Base-by-base conservation (phyloP, 1,140 invertebrate genomes). In the Oscheius sp. region DNA sequence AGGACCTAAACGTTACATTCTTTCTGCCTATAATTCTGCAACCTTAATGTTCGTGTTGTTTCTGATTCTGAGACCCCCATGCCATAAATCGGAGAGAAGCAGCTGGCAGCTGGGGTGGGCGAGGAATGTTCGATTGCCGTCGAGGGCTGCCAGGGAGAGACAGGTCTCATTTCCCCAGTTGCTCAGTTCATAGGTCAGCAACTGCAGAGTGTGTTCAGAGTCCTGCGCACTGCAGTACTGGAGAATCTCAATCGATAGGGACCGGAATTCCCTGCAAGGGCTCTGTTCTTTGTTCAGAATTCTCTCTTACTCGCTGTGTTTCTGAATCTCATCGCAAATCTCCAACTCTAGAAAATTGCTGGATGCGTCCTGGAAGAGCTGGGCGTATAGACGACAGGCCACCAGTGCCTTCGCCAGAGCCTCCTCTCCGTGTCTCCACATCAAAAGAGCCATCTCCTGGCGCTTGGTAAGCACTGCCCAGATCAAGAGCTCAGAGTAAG, bases 111-210 rank as follows among this genome's bases (percentile, higher is more conserved):
- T 94, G 89, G 94, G 92, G 87, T 97, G 94, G 0, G 94, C 93
- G 13, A 97, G 86, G 55, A 97, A 88, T 3, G 92, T 91, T 35
- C 92, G 88, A 86, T 97, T 93, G 86, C 95, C 94, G 20, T 93
- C 94, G 0, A 92, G 90, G 0, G 96, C 93, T 0, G 94, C 94
- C 28, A 97, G 87, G 64, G 92, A 93, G 2, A 97, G 88, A 85
- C 94, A 97, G 2, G 94, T 97, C 86, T 97, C 93, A 62, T 94
- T 92, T 3, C 93, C 94, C 93, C 94, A 97, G 85, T 95, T 94
- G 85, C 93, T 92, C n/a, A 97, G 87, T 86, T 97, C 93, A 77
- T 94, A 96, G 0, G 94, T 97, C 4, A 98, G 85, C 29, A 97
- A 83, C 80, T 96, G 92, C 82, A 95, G 91, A 0, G 94, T 93